Conservation (phyloP, 1,140 invertebrate genomes). For the Drosophila ananassae region DNA sequence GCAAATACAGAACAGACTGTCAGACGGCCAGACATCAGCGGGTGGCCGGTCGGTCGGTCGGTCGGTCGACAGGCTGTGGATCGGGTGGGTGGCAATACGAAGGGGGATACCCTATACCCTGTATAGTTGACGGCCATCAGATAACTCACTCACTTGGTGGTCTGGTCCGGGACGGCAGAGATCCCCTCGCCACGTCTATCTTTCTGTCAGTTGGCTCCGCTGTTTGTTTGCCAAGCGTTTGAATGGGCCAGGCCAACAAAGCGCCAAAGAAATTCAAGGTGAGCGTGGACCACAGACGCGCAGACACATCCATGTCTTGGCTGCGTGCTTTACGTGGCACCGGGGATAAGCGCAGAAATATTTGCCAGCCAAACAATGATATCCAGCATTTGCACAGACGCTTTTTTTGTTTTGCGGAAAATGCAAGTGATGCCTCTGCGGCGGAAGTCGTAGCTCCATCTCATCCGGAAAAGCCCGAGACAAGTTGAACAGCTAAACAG, state of each 20-base stretch:
- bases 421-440: conserved; percentile 72
- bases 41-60: conserved; percentile 15
- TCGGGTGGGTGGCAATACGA: conserved; percentile 14
- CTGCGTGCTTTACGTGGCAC: conserved; percentile 2
- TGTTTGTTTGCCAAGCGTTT: conserved; percentile 74
- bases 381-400: conserved; percentile 61
- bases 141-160: conserved; percentile 82
- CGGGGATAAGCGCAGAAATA: conserved; percentile 69
- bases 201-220: conserved; percentile 46
- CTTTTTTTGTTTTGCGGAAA: conserved; percentile 42
- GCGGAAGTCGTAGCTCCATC: conserved; percentile 71
- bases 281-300: conserved; percentile 39
- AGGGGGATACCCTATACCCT: conserved; percentile 15
- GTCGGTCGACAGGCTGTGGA: background rate
- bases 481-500: conserved; percentile 60
- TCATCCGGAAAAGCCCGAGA: conserved; percentile 63
- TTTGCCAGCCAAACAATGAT: conserved; percentile 79
- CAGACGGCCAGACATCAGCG: conserved; percentile 31
- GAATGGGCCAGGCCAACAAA: conserved; percentile 63
- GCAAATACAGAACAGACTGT: conserved; percentile 67
- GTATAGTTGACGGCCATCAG: conserved; percentile 66
- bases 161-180: conserved; percentile 29
- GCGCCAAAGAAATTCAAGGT: conserved; percentile 76
- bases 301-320: conserved; percentile 12
- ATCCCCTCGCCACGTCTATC: conserved; percentile 58